Evolutionary conservation across 2,888 invertebrate species (phyloP).

Genomic region (Alviniconcha strummeri): DNA sequence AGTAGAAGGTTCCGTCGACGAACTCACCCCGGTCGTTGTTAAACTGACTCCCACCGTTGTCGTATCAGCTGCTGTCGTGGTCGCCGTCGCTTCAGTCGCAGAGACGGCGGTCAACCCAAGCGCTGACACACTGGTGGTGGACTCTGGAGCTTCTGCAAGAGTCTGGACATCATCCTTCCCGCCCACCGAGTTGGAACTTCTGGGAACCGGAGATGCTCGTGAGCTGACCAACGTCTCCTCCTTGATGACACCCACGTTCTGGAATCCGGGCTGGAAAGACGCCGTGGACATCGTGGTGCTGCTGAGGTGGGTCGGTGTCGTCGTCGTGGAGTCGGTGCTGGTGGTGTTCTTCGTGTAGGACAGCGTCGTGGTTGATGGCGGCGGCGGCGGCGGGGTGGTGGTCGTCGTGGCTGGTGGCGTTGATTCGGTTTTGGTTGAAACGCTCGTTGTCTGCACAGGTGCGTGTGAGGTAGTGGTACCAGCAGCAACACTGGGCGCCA

Average conservation of each 20-base stretch:
- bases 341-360: background rate
- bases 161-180: background rate
- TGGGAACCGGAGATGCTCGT: constrained; percentile 8
- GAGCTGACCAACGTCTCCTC: constrained; percentile 20
- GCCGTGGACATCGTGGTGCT: background rate
- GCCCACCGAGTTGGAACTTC: background rate
- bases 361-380: too few species aligned
- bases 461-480: too few species aligned
- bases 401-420: background rate
- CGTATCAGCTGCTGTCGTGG: background rate
- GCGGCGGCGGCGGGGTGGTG: too few species aligned
- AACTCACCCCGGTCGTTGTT: too few species aligned
- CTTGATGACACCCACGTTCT: background rate
- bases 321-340: background rate
- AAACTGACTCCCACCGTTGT: background rate
- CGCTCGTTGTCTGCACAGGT: too few species aligned
- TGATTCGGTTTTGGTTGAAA: too few species aligned
- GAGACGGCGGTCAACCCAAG: background rate
- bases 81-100: background rate
- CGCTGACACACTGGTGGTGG: background rate
- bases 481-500: too few species aligned
- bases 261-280: background rate
- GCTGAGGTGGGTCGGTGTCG: background rate
- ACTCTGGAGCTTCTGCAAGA: background rate
- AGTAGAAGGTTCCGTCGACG: background rate